Percentiles rank a stretch among this genome's conserved stretches.
Conservation (phyloP, 1,140 invertebrate genomes). For the Apolygus lucorum region DNA sequence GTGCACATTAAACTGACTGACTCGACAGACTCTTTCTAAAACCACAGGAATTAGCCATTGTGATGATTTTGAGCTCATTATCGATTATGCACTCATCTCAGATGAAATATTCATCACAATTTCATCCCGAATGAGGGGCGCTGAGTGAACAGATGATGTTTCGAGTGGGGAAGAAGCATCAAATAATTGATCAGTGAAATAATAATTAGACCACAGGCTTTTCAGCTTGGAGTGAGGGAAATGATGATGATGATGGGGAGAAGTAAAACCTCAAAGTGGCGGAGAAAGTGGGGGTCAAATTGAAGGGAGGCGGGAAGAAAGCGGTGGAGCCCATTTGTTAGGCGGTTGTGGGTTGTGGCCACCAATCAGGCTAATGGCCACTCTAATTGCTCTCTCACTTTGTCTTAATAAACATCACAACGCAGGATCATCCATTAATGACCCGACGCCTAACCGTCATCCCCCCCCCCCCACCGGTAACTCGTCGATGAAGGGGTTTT, state of each 20-base stretch:
- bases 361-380: too few relatives aligned
- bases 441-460: too few relatives aligned
- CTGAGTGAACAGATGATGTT: neutral
- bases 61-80: neutral
- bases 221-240: neutral
- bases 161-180: neutral
- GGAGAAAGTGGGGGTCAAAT: neutral
- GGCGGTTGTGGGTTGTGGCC: neutral
- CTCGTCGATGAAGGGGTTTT: too few relatives aligned
- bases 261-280: neutral
- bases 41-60: neutral
- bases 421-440: too few relatives aligned
- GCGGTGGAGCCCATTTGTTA: neutral
- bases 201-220: neutral
- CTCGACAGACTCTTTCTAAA: neutral
- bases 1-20: neutral
- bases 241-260: neutral
- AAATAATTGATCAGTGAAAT: conserved; percentile 2
- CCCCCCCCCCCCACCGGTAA: too few relatives aligned
- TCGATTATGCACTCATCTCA: neutral
- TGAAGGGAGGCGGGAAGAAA: too few relatives aligned
- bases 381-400: too few relatives aligned
- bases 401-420: too few relatives aligned
- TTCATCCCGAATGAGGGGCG: neutral
- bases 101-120: neutral